Evolutionary conservation across 2,888 invertebrate genomes (phyloP).

Genomic region (Bellardia bayeri): DNA sequence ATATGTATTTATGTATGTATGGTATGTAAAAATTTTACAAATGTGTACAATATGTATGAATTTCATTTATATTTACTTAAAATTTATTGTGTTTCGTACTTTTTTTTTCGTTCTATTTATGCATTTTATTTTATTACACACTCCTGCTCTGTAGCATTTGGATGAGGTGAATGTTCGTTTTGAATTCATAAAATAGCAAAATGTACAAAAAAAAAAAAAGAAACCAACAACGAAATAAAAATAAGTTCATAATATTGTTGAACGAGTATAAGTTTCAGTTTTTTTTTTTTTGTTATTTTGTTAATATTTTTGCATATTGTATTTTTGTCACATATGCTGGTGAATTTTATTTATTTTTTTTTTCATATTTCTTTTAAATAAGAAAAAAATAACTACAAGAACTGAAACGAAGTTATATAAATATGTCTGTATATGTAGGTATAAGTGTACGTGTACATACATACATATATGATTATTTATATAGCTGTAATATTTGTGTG

Average conservation of each 20-base stretch:
- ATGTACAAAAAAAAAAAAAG: background rate
- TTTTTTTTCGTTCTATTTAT: background rate
- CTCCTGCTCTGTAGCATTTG: constrained; percentile 65
- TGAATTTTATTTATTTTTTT: constrained; percentile 54
- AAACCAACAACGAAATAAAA: constrained; percentile 7
- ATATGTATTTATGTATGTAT: no score
- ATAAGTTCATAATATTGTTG: constrained; percentile 40
- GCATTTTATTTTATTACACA: constrained; percentile 67
- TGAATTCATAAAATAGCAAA: constrained; percentile 36
- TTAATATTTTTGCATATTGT: constrained; percentile 65
- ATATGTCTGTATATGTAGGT: background rate
- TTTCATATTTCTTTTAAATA: background rate
- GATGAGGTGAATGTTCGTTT: constrained; percentile 58
- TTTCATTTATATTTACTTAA: constrained; percentile 62
- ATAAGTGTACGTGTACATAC: background rate
- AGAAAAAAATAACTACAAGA: constrained; percentile 13
- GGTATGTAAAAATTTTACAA: background rate
- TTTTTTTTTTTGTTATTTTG: constrained; percentile 44
- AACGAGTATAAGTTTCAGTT: constrained; percentile 30
- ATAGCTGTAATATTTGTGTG: constrained; percentile 3
- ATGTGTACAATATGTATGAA: constrained; percentile 36
- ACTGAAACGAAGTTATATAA: constrained; percentile 3
- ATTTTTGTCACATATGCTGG: constrained; percentile 72
- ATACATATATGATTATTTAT: background rate
- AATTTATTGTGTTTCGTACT: constrained; percentile 38